Base-by-base conservation (phyloP, 2,888 invertebrate species). In the Carcina quercana region DNA sequence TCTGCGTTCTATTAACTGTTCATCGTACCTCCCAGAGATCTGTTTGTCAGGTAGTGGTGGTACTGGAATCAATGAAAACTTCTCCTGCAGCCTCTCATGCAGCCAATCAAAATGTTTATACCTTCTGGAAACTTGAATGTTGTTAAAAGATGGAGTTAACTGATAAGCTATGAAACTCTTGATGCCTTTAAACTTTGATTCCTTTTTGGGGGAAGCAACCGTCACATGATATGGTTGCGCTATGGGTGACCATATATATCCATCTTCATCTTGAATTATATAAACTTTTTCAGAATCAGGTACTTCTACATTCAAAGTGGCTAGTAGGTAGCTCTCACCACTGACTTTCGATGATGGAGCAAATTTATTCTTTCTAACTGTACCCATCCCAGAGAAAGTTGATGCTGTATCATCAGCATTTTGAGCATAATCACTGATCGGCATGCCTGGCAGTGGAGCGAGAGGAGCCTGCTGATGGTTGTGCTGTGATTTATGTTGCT, bases 101-200 rank as follows among this genome's bases (percentile, higher is more conserved):
- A 99, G 76, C 99, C 99, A 99, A 85, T 99, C 98, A 75, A 99
- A 99, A 73, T 98, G 98, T 74, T 99, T 99, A 79, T 98, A 98
- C 49, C 98, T 88, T 44, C 98, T 88, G 20, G 94, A 94, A 15
- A 95, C 98, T 85, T 96, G 95, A 50, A 96, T 93, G 60, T 94
- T 94, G 64, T 94, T 96, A 66, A 96, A 96, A 74, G 96, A 95
- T 2, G 97, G 97, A 32, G 96, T 97, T 40, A 98, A 73, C 60
- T 97, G 95, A 80, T 98, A 98, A 27, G 97, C 97, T 53, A 98
- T 98, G 60, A 93, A 99, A 59, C 96, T 97, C 79, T 98, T 98
- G 52, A 98, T 89, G 24, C 97, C 98, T 67, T 97, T 97, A 61
- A 98, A 89, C 83, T 99, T 99, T 1, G 95, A 92, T 74, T 97